A percentile compares a stretch with the other conserved stretches of the same genome.
These are phyloP conservation scores for Ridgeia piscesae DNA, from an alignment of 1,140 invertebrate species.

Conservation along the genomic window DNA sequence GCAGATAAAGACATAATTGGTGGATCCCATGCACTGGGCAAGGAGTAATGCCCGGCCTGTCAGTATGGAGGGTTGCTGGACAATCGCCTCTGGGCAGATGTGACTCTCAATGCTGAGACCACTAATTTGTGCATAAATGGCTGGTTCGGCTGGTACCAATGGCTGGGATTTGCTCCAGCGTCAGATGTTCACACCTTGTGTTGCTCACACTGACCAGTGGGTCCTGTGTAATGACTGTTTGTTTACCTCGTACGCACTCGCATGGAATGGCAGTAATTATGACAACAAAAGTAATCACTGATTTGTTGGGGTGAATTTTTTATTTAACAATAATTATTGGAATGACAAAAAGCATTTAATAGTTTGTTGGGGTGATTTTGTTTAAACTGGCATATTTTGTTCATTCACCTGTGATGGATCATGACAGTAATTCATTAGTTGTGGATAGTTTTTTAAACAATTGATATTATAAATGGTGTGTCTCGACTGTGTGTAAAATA, in stretches of 20 bases:
- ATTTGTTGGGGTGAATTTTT: no score
- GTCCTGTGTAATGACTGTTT: background rate
- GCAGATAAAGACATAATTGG: slow-evolving; percentile 5
- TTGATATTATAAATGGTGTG: no score
- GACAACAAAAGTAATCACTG: no score
- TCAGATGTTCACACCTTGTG: background rate
- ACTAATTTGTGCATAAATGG: background rate
- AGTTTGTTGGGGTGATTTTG: no score
- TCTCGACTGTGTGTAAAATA: no score
- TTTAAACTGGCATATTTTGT: no score
- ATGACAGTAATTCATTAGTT: no score
- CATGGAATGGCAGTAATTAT: background rate
- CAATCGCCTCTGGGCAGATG: background rate
- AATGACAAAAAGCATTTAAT: no score
- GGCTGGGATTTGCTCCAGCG: background rate
- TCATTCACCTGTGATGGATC: no score
- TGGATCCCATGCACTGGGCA: background rate
- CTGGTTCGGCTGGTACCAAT: background rate
- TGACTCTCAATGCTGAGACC: background rate
- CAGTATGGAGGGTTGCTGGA: background rate
- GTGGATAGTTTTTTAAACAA: no score
- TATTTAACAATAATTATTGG: no score
- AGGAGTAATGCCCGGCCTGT: background rate
- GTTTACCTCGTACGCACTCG: background rate
- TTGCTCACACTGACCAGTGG: background rate